A percentile compares a stretch with the other conserved stretches of the same genome.
Conservation (phyloP, 2,888 invertebrate genomes). For the Aspidapion aeneum region DNA sequence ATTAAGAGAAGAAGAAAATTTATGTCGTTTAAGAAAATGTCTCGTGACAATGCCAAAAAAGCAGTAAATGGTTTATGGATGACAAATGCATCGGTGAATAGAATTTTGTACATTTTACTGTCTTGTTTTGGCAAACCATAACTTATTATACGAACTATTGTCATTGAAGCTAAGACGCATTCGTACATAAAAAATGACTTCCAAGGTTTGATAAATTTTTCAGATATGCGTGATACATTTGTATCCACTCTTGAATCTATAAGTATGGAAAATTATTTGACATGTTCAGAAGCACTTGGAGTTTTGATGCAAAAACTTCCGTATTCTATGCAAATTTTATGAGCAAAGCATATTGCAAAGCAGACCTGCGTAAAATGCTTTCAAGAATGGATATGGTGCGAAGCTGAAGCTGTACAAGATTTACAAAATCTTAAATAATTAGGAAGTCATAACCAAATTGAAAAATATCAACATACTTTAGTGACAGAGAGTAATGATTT, state of each 20-base stretch:
- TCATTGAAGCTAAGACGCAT: neutral
- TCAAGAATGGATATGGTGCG: neutral
- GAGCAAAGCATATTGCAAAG: neutral
- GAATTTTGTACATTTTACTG: neutral
- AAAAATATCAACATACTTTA: neutral
- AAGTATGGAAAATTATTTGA: neutral
- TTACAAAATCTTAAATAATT: neutral
- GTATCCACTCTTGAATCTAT: neutral
- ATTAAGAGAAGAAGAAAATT: too few relatives aligned
- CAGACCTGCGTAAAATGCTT: neutral
- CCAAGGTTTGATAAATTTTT: neutral
- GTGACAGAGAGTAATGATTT: neutral
- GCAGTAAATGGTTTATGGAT: neutral
- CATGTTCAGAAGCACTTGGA: too few relatives aligned
- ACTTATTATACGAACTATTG: neutral
- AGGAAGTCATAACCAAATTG: neutral
- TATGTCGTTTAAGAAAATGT: too few relatives aligned
- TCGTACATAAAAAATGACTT: neutral
- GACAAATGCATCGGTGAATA: neutral
- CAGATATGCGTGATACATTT: neutral
- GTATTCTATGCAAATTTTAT: neutral
- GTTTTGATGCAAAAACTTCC: too few relatives aligned
- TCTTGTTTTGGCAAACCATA: neutral
- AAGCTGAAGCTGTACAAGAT: neutral
- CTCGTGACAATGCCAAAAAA: too few relatives aligned